These are phyloP conservation scores for Molothrus ater DNA, from an alignment of 2,797 vertebrate species.

Conservation along the genomic window DNA sequence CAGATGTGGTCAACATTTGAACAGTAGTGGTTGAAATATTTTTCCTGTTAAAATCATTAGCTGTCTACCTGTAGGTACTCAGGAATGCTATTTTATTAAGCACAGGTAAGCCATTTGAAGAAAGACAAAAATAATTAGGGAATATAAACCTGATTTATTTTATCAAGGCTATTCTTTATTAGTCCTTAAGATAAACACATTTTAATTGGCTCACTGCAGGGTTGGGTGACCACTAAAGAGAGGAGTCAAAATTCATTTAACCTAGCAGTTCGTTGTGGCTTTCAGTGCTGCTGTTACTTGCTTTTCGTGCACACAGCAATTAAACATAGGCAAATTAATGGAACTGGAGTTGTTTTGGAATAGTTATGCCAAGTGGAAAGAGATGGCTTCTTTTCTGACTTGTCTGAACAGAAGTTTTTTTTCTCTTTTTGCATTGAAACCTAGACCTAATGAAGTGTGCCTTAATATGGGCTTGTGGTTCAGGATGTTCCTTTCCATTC, in stretches of 20 bases:
- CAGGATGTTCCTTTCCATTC: fast-evolving
- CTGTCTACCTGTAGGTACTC: background rate
- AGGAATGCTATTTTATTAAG: background rate
- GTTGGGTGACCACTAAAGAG: background rate
- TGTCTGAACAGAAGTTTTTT: background rate
- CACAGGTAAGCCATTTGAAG: background rate
- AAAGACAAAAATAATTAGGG: background rate
- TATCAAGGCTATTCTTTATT: background rate
- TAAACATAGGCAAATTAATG: background rate
- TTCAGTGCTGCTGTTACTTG: background rate
- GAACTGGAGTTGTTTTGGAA: background rate
- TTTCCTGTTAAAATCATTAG: background rate
- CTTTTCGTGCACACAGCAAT: background rate
- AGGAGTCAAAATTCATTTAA: background rate
- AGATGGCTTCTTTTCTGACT: background rate
- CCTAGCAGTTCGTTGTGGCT: background rate
- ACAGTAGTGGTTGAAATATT: background rate
- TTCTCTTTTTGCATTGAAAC: background rate
- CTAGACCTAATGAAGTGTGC: background rate
- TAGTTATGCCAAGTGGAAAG: background rate
- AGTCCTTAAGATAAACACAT: background rate
- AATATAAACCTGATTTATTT: background rate
- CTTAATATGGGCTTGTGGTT: fast-evolving
- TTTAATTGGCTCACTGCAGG: background rate
- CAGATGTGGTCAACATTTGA: background rate